A percentile compares a stretch with the other conserved stretches of the same genome.
These are phyloP conservation scores for Psettodes erumei DNA, from an alignment of 2,113 vertebrate species.

Conservation along the genomic window DNA sequence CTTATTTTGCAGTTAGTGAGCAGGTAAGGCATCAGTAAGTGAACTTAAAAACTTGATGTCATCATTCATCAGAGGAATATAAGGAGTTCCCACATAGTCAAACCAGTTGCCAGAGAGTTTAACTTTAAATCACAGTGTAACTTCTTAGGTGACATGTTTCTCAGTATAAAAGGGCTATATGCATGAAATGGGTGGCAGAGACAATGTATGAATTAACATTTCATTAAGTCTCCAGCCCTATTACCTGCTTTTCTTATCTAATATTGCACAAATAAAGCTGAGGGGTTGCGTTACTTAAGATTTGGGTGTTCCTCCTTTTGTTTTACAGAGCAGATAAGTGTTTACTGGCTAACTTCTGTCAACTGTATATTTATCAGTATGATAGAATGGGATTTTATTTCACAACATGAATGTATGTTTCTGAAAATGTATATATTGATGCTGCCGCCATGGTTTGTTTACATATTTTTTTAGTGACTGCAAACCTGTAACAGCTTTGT, in stretches of 20 bases:
- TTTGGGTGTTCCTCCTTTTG: not conserved
- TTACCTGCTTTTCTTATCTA: not conserved
- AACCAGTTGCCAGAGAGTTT: no score
- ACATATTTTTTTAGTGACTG: not conserved
- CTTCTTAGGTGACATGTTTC: not conserved
- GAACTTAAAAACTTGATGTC: no score
- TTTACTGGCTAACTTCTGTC: not conserved
- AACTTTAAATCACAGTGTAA: not conserved
- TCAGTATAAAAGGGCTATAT: not conserved
- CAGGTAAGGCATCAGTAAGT: no score
- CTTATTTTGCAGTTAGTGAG: no score
- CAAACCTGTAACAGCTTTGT: not conserved
- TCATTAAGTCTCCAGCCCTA: not conserved
- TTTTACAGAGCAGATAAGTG: no score
- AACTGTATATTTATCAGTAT: not conserved
- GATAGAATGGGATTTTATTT: slow-evolving; percentile 42
- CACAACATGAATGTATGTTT: slow-evolving; percentile 43
- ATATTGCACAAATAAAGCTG: slow-evolving; percentile 10
- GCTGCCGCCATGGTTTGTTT: not conserved
- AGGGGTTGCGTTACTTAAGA: not conserved
- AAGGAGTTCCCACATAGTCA: no score
- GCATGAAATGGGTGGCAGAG: not conserved
- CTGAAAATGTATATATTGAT: slow-evolving; percentile 58
- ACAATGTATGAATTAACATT: not conserved
- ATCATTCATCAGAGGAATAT: no score